phyloP scores from a whole-genome alignment of 2,797 vertebrate species.

The Spizella passerina region DNA sequence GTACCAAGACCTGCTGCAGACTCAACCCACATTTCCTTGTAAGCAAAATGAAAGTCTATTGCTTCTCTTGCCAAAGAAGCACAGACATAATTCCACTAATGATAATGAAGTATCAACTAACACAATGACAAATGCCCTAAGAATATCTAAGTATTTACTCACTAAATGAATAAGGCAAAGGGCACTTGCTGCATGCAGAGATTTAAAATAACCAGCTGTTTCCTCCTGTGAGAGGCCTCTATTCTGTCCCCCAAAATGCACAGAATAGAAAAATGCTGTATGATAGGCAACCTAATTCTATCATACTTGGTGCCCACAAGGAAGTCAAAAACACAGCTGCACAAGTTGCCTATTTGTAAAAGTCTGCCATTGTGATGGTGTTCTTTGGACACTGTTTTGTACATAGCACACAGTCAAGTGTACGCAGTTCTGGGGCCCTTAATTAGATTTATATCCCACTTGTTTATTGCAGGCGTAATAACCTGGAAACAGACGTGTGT shows the following conservation, averaged over 20 bases:
- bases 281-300: neutral
- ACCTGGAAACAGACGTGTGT: neutral
- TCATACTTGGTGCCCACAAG: neutral
- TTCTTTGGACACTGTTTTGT: neutral
- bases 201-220: neutral
- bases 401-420: neutral
- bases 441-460: neutral
- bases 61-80: neutral
- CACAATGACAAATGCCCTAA: neutral
- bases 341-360: neutral
- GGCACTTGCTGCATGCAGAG: neutral
- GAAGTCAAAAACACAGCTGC: neutral
- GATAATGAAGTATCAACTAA: neutral
- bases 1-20: neutral
- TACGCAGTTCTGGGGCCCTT: neutral
- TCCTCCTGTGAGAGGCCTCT: neutral
- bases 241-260: neutral
- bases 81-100: neutral
- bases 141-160: neutral
- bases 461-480: neutral
- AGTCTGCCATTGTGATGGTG: neutral
- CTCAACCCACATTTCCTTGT: neutral
- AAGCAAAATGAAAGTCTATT: neutral
- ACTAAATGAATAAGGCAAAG: neutral
- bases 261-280: neutral